Evolutionary conservation across 1,140 invertebrate species (phyloP).

Genomic region (Drosophila neocordata): DNA sequence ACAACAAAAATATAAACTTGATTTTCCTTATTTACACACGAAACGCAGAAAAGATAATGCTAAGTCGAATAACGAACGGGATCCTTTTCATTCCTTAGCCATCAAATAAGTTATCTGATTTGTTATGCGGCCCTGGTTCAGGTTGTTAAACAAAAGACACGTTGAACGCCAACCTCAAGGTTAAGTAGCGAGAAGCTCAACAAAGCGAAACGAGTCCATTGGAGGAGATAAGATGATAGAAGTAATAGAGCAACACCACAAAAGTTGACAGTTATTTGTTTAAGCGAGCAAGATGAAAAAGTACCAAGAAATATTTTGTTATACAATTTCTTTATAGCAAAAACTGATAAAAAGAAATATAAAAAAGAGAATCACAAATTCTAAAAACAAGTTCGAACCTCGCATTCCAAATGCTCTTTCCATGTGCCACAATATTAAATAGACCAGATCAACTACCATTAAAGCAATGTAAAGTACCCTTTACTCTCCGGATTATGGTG

Average conservation of each 20-base stretch:
- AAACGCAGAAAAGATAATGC: slow-evolving; percentile 34
- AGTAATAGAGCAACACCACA: slow-evolving; percentile 32
- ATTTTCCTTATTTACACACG: too few species aligned
- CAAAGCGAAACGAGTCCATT: slow-evolving; percentile 33
- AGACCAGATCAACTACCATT: too few species aligned
- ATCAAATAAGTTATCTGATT: slow-evolving; percentile 25
- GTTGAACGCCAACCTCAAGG: slow-evolving; percentile 62
- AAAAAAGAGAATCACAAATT: too few species aligned
- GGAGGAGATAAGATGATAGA: slow-evolving; percentile 37
- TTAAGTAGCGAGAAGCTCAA: slow-evolving; percentile 57
- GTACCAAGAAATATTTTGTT: slow-evolving; percentile 8
- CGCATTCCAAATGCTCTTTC: too few species aligned
- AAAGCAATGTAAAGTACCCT: too few species aligned
- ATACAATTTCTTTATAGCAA: background rate
- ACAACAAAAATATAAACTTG: too few species aligned
- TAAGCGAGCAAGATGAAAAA: slow-evolving; percentile 42
- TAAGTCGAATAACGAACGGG: slow-evolving; percentile 39
- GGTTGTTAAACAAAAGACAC: slow-evolving; percentile 65
- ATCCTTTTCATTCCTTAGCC: slow-evolving; percentile 21
- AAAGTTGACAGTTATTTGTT: slow-evolving; percentile 45
- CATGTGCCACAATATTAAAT: too few species aligned
- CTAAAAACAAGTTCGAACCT: too few species aligned
- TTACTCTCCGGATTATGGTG: too few species aligned
- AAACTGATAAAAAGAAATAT: background rate
- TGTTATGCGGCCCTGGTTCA: slow-evolving; percentile 34